Evolutionary conservation across 2,797 vertebrate species (phyloP), one percentile per base, ranked within the genome.

Genomic region (Parambassis ranga): DNA sequence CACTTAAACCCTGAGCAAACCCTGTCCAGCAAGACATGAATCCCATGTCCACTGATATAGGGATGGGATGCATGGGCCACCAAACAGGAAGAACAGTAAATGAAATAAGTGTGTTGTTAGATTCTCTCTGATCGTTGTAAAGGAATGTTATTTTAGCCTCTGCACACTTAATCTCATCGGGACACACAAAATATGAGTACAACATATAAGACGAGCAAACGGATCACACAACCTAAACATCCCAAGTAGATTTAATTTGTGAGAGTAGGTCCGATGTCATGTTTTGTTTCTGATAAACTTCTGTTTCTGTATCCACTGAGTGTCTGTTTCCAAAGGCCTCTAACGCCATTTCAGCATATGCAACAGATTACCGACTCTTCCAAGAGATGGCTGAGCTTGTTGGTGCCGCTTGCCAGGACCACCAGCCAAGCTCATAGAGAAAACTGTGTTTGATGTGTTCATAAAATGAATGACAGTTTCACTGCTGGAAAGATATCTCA

Each of bases 391-490:
- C 65, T 67, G 75, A 72, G 72, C 59, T 68, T 64, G 73, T 51
- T 65, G 68, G 65, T 56, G 66, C 15, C 39, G 39, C 80, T 68
- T 86, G 77, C 84, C 79, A 83, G 67, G 83, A 85, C 85, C 78
- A 84, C 82, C 65, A 81, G 80, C 65, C 69, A 73, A 46, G 75
- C 50, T 77, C 71, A 48, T 39, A 52, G 64, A 69, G 60, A 79
- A 62, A 57, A 53, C 22, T 16, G 20, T 78, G 41, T 78, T 81
- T 76, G 62, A 76, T 70, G 52, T 79, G 69, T 81, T 82, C 64
- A 74, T 81, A 75, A 75, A 77, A 75, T 71, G 52, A 85, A 80
- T 84, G 81, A 83, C 79, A 84, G 82, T 75, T 78, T 85, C 61
- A 81, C 75, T 77, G 71, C 52, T 80, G 78, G 75, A 77, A 68